Conservation (phyloP, 2,888 invertebrate genomes). For the Tipula confusa region DNA sequence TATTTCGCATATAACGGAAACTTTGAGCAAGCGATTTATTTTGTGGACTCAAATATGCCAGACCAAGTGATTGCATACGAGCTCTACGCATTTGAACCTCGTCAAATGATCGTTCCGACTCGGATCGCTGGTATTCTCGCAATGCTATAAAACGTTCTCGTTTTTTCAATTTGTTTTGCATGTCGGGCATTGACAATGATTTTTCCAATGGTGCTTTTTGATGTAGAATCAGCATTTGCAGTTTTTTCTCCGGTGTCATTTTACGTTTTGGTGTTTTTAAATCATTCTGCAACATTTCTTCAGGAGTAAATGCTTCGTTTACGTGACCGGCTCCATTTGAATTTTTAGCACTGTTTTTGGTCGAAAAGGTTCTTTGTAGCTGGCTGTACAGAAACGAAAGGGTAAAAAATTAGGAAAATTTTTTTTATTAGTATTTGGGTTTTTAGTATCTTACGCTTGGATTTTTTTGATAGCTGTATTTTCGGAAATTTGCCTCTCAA, state of each 20-base stretch:
- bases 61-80: conserved; percentile 59
- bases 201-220: conserved; percentile 66
- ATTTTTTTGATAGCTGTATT: conserved; percentile 44
- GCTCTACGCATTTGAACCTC: conserved; percentile 62
- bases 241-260: conserved; percentile 51
- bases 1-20: conserved; percentile 85
- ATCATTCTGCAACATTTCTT: conserved; percentile 39
- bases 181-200: conserved; percentile 79
- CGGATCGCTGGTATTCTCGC: conserved; percentile 68
- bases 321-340: conserved; percentile 41
- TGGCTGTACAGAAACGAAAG: conserved; percentile 39
- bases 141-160: conserved; percentile 68
- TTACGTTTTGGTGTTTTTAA: conserved; percentile 42
- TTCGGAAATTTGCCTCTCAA: conserved; percentile 37
- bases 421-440: conserved; percentile 31
- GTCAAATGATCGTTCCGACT: conserved; percentile 74
- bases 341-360: conserved; percentile 44
- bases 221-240: conserved; percentile 54
- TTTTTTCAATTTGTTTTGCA: conserved; percentile 69
- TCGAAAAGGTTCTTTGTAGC: conserved; percentile 54
- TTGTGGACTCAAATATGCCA: conserved; percentile 70
- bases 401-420: background rate
- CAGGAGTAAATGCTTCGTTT: conserved; percentile 44
- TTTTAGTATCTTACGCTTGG: conserved; percentile 41
- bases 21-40: conserved; percentile 77